Evolutionary conservation across 1,140 invertebrate genomes (phyloP).

Genomic region (Calephelis virginiensis): DNA sequence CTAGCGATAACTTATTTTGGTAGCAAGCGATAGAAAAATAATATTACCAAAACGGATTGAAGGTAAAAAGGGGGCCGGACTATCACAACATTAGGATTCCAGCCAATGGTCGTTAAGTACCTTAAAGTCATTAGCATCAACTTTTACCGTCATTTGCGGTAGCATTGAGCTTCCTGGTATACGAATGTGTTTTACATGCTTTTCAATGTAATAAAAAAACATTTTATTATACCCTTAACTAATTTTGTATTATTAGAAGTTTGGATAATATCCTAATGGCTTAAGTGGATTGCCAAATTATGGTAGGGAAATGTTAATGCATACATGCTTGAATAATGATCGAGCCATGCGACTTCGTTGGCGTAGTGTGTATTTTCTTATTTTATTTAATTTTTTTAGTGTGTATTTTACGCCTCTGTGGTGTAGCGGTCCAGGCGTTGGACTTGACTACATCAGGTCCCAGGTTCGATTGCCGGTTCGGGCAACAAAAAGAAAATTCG

Average conservation of each 20-base stretch:
- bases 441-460: too few species aligned
- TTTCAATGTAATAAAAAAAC: slow-evolving; percentile 10
- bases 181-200: slow-evolving; percentile 23
- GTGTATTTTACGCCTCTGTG: too few species aligned
- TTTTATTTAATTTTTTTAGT: too few species aligned
- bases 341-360: too few species aligned
- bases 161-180: slow-evolving; percentile 19
- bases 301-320: slow-evolving; percentile 5
- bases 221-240: slow-evolving; percentile 57
- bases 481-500: too few species aligned
- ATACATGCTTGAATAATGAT: not conserved
- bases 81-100: slow-evolving; percentile 60
- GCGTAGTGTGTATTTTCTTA: too few species aligned
- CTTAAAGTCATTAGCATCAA: slow-evolving; percentile 73
- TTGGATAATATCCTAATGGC: slow-evolving; percentile 43
- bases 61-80: slow-evolving; percentile 68
- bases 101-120: slow-evolving; percentile 73
- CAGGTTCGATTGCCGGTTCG: too few species aligned
- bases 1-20: not conserved
- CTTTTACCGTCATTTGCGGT: slow-evolving; percentile 69
- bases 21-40: slow-evolving; percentile 49
- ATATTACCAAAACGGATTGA: slow-evolving; percentile 71
- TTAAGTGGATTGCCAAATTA: slow-evolving; percentile 48
- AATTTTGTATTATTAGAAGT: slow-evolving; percentile 62
- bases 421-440: too few species aligned